Percentiles rank a stretch among this genome's conserved stretches.
Conservation (phyloP, 2,888 invertebrate species). For the Pammene fasciana region DNA sequence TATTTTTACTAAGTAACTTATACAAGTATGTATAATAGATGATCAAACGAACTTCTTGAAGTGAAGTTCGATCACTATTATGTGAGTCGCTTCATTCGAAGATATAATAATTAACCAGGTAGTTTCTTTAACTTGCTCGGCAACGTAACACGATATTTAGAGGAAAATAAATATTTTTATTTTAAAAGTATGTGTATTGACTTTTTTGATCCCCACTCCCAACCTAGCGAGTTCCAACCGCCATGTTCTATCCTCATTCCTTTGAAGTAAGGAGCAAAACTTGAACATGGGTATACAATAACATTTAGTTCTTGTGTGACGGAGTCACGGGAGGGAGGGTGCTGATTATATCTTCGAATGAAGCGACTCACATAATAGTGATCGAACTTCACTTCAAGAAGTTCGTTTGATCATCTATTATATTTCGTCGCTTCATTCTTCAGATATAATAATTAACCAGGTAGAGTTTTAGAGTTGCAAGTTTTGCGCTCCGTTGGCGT, state of each 20-base stretch:
- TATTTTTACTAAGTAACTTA: too few relatives aligned
- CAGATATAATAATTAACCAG: neutral
- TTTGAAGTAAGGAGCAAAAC: neutral
- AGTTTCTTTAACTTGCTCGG: too few relatives aligned
- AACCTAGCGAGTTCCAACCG: too few relatives aligned
- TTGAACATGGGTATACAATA: neutral
- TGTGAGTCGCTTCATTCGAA: too few relatives aligned
- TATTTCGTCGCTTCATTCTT: conserved; percentile 3
- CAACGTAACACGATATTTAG: too few relatives aligned
- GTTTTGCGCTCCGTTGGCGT: neutral
- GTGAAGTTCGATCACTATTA: too few relatives aligned
- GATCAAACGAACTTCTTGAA: neutral
- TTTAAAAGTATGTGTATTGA: neutral
- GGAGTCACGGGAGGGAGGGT: neutral
- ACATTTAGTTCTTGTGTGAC: too few relatives aligned
- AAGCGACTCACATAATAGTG: neutral
- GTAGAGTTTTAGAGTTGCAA: conserved; percentile 3
- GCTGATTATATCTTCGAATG: neutral
- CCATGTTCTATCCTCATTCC: too few relatives aligned
- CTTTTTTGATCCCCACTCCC: too few relatives aligned
- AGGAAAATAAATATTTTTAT: too few relatives aligned
- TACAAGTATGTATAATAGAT: too few relatives aligned
- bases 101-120: too few relatives aligned
- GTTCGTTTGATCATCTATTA: conserved; percentile 4
- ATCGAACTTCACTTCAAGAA: neutral